Conservation (phyloP, 2,888 invertebrate species). For the Ametastegia equiseti region DNA sequence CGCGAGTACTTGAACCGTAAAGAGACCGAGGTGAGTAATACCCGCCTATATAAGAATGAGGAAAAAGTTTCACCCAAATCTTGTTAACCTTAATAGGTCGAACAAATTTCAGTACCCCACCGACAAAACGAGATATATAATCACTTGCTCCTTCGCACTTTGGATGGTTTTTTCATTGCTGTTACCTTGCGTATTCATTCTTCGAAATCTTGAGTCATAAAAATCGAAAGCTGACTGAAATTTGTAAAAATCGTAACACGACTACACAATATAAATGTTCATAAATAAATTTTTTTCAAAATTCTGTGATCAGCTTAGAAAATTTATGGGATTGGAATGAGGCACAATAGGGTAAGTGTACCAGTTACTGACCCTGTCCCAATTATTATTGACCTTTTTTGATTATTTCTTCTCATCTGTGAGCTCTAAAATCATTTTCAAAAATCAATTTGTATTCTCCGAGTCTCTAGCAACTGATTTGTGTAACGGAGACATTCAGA, state of each 20-base stretch:
- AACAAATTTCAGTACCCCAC: conserved; percentile 23
- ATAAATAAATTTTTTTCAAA: neutral
- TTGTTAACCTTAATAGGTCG: conserved; percentile 30
- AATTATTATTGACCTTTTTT: no score
- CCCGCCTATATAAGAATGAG: neutral
- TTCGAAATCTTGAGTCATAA: neutral
- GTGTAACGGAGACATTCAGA: no score
- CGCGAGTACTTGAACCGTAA: conserved; percentile 37
- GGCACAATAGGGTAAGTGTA: no score
- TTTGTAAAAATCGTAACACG: neutral
- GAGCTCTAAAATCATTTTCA: no score
- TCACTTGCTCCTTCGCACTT: neutral
- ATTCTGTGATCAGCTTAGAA: no score
- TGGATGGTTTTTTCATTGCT: neutral
- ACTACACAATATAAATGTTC: neutral
- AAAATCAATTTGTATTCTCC: no score
- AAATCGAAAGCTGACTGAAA: neutral
- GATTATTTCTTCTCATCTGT: no score
- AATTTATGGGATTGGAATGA: no score
- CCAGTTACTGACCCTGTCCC: no score
- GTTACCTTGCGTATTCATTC: neutral
- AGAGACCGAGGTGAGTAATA: conserved; percentile 20
- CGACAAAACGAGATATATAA: conserved; percentile 11
- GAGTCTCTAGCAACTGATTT: no score
- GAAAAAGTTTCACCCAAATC: neutral